Evolutionary conservation across 2,888 invertebrate genomes (phyloP).

Genomic region (Cerceris rybyensis): DNA sequence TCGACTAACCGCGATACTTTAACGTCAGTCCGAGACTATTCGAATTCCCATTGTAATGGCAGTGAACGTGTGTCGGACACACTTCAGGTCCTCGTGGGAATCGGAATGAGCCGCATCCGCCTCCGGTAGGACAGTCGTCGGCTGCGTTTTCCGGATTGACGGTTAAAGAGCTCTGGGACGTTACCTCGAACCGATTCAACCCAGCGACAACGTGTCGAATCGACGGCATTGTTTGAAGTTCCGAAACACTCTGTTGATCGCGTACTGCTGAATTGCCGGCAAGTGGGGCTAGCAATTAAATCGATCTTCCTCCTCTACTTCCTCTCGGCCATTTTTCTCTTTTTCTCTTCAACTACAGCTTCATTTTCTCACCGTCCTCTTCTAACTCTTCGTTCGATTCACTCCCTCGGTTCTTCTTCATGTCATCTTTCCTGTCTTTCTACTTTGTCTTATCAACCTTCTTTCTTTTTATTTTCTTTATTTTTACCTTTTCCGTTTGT

Average conservation of each 20-base stretch:
- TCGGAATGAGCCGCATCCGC: neutral
- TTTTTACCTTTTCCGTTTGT: too few species aligned
- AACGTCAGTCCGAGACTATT: neutral
- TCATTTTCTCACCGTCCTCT: neutral
- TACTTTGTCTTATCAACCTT: too few species aligned
- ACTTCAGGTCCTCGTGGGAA: neutral
- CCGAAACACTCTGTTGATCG: slow-evolving; percentile 46
- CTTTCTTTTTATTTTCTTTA: too few species aligned
- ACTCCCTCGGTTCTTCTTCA: neutral
- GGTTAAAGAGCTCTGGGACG: slow-evolving; percentile 10
- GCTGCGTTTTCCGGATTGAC: slow-evolving; percentile 23
- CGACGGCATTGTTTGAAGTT: slow-evolving; percentile 42
- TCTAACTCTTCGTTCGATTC: neutral
- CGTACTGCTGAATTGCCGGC: slow-evolving; percentile 25
- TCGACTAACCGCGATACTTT: too few species aligned
- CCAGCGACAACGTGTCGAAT: slow-evolving; percentile 23
- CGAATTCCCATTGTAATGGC: slow-evolving; percentile 1
- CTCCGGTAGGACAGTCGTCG: neutral
- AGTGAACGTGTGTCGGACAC: slow-evolving; percentile 22
- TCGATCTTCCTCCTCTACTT: slow-evolving; percentile 10
- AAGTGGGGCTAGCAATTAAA: slow-evolving; percentile 50
- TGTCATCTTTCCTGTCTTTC: too few species aligned
- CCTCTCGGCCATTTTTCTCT: neutral
- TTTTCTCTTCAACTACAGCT: slow-evolving; percentile 1
- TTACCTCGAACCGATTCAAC: slow-evolving; percentile 8